Conservation (phyloP, 1,140 invertebrate genomes). For the Monomorium pharaonis region DNA sequence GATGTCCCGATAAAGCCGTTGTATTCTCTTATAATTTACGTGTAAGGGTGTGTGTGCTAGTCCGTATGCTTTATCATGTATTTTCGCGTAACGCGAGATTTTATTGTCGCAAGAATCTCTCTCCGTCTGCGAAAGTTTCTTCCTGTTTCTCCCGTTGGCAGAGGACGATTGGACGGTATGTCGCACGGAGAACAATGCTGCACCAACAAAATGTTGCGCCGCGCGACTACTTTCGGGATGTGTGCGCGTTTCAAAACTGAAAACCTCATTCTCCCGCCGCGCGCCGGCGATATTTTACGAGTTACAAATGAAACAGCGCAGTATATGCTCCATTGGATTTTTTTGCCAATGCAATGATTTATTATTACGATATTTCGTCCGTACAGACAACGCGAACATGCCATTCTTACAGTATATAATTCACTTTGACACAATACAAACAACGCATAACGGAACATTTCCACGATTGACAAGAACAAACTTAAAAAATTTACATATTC, state of each 20-base stretch:
- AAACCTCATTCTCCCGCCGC: not conserved
- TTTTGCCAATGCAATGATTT: conserved; percentile 41
- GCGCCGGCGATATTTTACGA: not conserved
- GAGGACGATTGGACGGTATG: conserved; percentile 66
- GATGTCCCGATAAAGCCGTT: conserved; percentile 11
- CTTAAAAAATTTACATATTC: conserved; percentile 24
- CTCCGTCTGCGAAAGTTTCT: conserved; percentile 10
- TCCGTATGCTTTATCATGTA: not conserved
- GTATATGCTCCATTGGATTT: not conserved
- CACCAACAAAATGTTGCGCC: conserved; percentile 43
- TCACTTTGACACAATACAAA: conserved; percentile 49
- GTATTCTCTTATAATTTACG: not conserved
- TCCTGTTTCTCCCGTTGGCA: conserved; percentile 22
- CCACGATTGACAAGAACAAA: conserved; percentile 16
- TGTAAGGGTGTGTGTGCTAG: not conserved
- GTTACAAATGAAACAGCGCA: conserved; percentile 8
- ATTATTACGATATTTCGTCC: conserved; percentile 49
- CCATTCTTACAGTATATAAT: conserved; percentile 40
- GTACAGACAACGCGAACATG: conserved; percentile 50
- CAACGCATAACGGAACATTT: conserved; percentile 28
- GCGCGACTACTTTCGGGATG: not conserved
- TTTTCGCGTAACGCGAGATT: conserved; percentile 13
- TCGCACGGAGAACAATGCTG: conserved; percentile 53
- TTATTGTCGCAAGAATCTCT: conserved; percentile 22
- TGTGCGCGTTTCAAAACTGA: not conserved